Evolutionary conservation across 1,140 invertebrate genomes (phyloP).

Genomic region (Drosophila ercepeae): DNA sequence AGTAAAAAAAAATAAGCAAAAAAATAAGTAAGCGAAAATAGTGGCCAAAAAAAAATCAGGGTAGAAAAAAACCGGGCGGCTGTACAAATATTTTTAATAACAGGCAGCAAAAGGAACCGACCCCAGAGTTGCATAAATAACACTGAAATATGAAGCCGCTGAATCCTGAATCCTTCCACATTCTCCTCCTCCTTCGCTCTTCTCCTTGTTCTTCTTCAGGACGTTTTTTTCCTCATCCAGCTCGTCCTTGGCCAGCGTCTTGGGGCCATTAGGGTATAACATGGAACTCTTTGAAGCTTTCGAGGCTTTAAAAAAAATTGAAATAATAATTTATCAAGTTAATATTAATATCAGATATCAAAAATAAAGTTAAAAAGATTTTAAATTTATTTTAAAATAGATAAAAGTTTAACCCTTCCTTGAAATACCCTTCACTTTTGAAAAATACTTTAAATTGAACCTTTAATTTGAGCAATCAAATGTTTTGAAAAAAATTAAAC

Average conservation of each 20-base stretch:
- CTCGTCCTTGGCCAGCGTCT: slow-evolving; percentile 28
- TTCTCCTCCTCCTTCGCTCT: not conserved
- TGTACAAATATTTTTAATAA: slow-evolving; percentile 75
- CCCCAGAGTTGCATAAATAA: slow-evolving; percentile 63
- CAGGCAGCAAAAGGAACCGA: slow-evolving; percentile 21
- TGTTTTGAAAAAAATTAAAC: not conserved
- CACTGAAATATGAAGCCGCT: slow-evolving; percentile 61
- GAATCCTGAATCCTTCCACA: slow-evolving; percentile 13
- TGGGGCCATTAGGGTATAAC: slow-evolving; percentile 42
- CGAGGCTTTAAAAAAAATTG: not conserved
- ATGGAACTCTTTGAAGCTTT: slow-evolving; percentile 5
- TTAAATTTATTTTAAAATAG: not conserved
- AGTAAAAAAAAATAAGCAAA: not conserved
- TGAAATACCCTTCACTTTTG: not conserved
- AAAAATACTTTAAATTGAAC: not conserved
- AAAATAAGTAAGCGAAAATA: slow-evolving; percentile 1
- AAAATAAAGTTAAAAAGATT: not conserved
- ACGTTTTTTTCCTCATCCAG: not conserved
- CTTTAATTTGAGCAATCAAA: too few relatives aligned
- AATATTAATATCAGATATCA: not conserved
- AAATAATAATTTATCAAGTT: not conserved
- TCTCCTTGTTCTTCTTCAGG: not conserved
- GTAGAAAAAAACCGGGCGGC: slow-evolving; percentile 33
- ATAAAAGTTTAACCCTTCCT: not conserved
- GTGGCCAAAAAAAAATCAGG: slow-evolving; percentile 9